Conservation (phyloP, 2,797 vertebrate genomes). For the Neosilurus mollespiculum region DNA sequence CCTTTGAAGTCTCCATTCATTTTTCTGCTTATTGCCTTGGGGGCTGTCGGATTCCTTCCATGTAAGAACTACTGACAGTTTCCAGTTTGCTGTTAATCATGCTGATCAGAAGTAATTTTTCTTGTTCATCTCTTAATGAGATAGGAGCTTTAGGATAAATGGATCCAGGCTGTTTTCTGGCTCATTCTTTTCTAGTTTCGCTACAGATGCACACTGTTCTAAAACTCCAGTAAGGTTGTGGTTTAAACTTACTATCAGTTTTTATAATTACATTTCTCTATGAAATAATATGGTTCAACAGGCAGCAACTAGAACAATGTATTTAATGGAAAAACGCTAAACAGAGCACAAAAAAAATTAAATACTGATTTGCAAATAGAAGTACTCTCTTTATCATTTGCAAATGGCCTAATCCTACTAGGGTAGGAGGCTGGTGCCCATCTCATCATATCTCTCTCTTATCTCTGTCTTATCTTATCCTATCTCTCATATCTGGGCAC, state of each 20-base stretch:
- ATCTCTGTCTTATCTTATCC: too few relatives aligned
- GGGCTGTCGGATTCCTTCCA: neutral
- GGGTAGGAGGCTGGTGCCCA: too few relatives aligned
- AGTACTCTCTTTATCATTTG: too few relatives aligned
- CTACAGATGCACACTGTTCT: neutral
- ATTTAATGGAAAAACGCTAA: neutral
- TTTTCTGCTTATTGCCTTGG: conserved; percentile 25
- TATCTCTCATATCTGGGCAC: too few relatives aligned
- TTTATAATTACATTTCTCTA: neutral
- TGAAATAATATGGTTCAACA: neutral
- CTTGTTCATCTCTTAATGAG: neutral
- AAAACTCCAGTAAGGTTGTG: neutral
- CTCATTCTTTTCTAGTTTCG: neutral
- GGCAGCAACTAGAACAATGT: neutral
- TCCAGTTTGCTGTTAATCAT: conserved; percentile 33
- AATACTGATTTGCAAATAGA: too few relatives aligned
- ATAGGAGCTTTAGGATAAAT: neutral
- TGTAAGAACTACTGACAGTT: conserved; percentile 15
- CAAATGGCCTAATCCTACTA: too few relatives aligned
- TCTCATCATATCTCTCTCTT: too few relatives aligned
- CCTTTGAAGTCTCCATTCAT: conserved; percentile 47
- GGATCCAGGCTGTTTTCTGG: conserved; percentile 1
- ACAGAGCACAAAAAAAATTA: too few relatives aligned
- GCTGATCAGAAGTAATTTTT: conserved; percentile 15
- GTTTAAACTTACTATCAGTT: neutral